Conservation (phyloP, 2,797 vertebrate species). For the Sardinella longiceps region DNA sequence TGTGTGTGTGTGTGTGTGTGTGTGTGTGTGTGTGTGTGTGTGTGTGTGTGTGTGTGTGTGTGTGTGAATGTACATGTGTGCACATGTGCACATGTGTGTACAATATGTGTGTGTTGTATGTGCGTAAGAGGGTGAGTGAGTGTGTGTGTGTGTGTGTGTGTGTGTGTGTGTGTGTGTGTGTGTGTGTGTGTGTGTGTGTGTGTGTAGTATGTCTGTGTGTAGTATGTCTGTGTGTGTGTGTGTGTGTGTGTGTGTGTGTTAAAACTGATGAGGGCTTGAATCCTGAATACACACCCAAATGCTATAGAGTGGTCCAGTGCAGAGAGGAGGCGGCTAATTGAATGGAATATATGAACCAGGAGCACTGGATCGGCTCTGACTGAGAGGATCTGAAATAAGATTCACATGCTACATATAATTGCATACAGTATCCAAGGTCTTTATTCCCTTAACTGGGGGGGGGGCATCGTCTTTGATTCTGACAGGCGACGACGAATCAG, state of each 20-base stretch:
- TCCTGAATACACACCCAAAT: background rate
- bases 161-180: background rate
- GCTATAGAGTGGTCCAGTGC: too few relatives aligned
- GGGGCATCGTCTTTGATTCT: background rate
- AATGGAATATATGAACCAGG: background rate
- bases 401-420: background rate
- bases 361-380: background rate
- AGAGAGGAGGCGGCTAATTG: background rate
- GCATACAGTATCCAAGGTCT: background rate
- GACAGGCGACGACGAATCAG: background rate
- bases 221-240: background rate
- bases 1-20: background rate
- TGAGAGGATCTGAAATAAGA: background rate
- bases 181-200: background rate
- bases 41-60: background rate
- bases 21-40: background rate
- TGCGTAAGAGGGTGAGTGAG: too few relatives aligned
- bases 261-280: background rate
- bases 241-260: background rate
- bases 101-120: too few relatives aligned
- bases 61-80: too few relatives aligned
- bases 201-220: too few relatives aligned
- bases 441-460: background rate
- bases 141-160: background rate
- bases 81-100: too few relatives aligned